Evolutionary conservation across 2,888 invertebrate genomes (phyloP).

Genomic region (Meteorus colon): DNA sequence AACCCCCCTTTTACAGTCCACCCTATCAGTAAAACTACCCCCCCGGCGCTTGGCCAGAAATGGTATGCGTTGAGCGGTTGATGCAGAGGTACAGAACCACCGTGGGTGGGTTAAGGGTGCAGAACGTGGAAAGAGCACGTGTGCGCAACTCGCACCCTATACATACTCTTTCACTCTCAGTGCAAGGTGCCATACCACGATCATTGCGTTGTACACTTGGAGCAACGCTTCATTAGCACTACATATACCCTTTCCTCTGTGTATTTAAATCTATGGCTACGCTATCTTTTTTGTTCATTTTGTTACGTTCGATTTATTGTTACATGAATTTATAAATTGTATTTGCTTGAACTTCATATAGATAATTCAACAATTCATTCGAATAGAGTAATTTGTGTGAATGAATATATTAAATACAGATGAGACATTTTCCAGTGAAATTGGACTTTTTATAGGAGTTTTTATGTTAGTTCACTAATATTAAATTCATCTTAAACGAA

Average conservation of each 20-base stretch:
- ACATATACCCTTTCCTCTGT: not conserved
- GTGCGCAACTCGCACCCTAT: slow-evolving; percentile 53
- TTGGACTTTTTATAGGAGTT: no score
- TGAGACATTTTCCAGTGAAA: no score
- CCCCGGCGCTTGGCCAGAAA: slow-evolving; percentile 57
- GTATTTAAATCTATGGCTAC: not conserved
- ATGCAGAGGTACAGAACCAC: not conserved
- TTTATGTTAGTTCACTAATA: no score
- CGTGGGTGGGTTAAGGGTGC: not conserved
- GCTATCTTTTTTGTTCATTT: not conserved
- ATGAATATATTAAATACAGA: no score
- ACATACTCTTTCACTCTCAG: slow-evolving; percentile 44
- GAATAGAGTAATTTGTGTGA: no score
- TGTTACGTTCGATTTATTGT: not conserved
- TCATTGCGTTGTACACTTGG: slow-evolving; percentile 56
- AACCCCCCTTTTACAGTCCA: slow-evolving; percentile 46
- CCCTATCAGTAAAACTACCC: slow-evolving; percentile 50
- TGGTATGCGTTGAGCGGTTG: slow-evolving; percentile 62
- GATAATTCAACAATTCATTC: no score
- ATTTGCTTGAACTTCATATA: no score
- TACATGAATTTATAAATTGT: no score
- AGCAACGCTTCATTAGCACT: slow-evolving; percentile 47
- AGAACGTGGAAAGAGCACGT: slow-evolving; percentile 57
- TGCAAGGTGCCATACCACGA: slow-evolving; percentile 58
- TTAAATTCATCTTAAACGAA: no score